Evolutionary conservation across 64 coral and sea anemone species (phyloP).

Genomic region (Hydrozoanthus tunicans): DNA sequence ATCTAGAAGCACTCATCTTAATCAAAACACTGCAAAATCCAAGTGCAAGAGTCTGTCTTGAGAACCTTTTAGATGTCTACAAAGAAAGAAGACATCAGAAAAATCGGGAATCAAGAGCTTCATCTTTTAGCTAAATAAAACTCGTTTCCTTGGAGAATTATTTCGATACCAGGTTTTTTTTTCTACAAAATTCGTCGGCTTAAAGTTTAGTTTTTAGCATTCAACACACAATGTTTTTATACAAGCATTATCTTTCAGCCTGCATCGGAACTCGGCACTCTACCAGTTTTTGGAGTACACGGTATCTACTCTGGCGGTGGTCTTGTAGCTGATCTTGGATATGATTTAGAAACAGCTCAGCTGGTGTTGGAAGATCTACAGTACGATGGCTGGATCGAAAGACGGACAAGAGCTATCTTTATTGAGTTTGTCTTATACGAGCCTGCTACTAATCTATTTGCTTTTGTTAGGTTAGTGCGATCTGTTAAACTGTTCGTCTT

Average conservation of each 20-base stretch:
- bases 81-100: too few relatives aligned
- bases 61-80: too few relatives aligned
- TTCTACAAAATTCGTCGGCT: too few relatives aligned
- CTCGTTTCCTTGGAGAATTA: too few relatives aligned
- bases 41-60: too few relatives aligned
- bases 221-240: background rate
- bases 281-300: background rate
- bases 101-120: too few relatives aligned
- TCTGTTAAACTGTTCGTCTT: background rate
- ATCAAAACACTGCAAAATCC: too few relatives aligned
- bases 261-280: slow-evolving; percentile 15
- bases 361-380: background rate
- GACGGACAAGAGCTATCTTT: slow-evolving; percentile 14
- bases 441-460: slow-evolving; percentile 10
- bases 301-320: slow-evolving; percentile 14
- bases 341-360: slow-evolving; percentile 6
- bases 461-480: slow-evolving; percentile 17
- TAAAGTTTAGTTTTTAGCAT: too few relatives aligned
- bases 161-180: too few relatives aligned
- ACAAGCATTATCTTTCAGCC: background rate
- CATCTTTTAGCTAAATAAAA: too few relatives aligned
- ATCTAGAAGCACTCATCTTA: too few relatives aligned
- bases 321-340: slow-evolving; percentile 16
- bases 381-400: slow-evolving; percentile 29
- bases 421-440: slow-evolving; percentile 22